Base-by-base conservation (phyloP, 2,888 invertebrate species). In the Scrobipalpa atriplicella region DNA sequence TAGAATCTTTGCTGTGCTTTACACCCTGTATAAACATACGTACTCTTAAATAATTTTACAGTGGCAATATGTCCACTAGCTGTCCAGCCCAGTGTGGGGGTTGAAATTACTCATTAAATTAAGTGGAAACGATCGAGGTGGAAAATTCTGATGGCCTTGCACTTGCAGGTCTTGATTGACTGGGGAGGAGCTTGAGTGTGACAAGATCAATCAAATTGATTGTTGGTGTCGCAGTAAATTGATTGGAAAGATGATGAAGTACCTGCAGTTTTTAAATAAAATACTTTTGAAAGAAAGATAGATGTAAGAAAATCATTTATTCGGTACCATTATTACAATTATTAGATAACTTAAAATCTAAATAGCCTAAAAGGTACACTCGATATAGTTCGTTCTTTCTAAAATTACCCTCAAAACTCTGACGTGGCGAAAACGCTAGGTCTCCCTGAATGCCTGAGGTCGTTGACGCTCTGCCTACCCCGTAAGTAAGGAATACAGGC, bases 31-130 rank as follows among this genome's bases (percentile, higher is more conserved):
- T 41, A 41, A 41, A n/a, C n/a, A n/a, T n/a, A 13, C 11, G 43
- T 43, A 3, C 3, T 43, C 43, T 43, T 43, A 43, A 43, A 10
- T 43, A 13, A 43, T 43, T 13, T 43, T 13, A 0, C 43, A 43
- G 1, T 43, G 43, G 43, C 43, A 43, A 43, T 41, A 41, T 43
- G 43, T 43, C 43, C 43, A 43, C 43, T 13, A 43, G 43, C 43
- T 43, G 1, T 43, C 13, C 43, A 1, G 11, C 13, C 9, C 11
- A 39, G 5, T 10, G 39, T n/a, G 21, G 19, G 18, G 52, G 63
- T 29, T 62, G 16, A 29, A 63, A 51, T 58, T 13, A 7, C 41
- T 62, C 62, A 63, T 63, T 52, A 52, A 36, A 63, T 63, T 63
- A 18, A 63, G 52, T 63, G 51, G 63, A 51, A 18, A 18, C 21